Conservation (phyloP, 2,888 invertebrate genomes). For the Gymnosoma rotundatum region DNA sequence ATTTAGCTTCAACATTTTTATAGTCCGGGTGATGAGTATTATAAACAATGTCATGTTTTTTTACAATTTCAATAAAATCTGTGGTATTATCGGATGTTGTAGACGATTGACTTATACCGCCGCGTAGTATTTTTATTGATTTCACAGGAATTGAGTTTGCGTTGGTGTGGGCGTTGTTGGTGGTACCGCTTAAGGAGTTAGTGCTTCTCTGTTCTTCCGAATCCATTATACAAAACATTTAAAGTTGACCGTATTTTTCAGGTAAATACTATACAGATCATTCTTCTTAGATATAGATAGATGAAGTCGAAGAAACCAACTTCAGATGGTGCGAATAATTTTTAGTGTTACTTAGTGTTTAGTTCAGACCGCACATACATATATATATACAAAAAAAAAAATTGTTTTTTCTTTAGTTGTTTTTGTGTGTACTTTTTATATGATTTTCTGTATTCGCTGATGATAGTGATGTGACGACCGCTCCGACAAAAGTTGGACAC, state of each 20-base stretch:
- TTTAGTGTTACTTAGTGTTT: constrained; percentile 33
- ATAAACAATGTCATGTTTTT: constrained; percentile 81
- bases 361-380: constrained; percentile 50
- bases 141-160: constrained; percentile 10
- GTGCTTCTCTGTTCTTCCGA: constrained; percentile 38
- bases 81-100: constrained; percentile 81
- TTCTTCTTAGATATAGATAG: constrained; percentile 29
- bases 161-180: constrained; percentile 10
- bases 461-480: constrained; percentile 76
- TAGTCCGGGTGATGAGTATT: constrained; percentile 82
- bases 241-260: background rate
- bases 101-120: constrained; percentile 78
- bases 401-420: constrained; percentile 25
- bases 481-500: constrained; percentile 81
- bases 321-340: constrained; percentile 20
- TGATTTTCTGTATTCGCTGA: constrained; percentile 68
- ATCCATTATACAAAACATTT: constrained; percentile 13
- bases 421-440: constrained; percentile 20
- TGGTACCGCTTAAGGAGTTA: constrained; percentile 25
- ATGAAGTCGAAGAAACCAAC: background rate
- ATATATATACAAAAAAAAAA: constrained; percentile 8
- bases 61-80: constrained; percentile 81
- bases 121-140: constrained; percentile 74
- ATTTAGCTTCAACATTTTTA: constrained; percentile 81
- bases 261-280: constrained; percentile 15